Evolutionary conservation across 2,888 invertebrate genomes (phyloP).

Genomic region (Eupeodes luniger): DNA sequence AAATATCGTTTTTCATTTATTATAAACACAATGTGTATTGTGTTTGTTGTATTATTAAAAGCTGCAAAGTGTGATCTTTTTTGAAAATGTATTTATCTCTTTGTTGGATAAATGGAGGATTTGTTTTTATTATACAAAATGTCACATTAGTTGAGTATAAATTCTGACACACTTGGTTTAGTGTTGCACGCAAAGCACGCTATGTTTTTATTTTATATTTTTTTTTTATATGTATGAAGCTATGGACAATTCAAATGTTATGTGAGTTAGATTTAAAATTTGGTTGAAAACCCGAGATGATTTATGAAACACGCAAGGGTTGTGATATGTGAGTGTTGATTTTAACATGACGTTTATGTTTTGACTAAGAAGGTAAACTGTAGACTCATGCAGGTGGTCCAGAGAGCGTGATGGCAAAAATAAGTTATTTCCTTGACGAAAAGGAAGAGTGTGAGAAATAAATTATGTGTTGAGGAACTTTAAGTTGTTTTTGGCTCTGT

Average conservation of each 20-base stretch:
- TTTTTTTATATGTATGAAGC: neutral
- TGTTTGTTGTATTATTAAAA: constrained; percentile 3
- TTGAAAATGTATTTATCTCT: constrained; percentile 17
- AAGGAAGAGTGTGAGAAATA: neutral
- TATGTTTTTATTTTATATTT: constrained; percentile 1
- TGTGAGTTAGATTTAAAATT: constrained; percentile 3
- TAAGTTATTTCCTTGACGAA: no score
- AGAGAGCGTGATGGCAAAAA: neutral
- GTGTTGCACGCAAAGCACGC: constrained; percentile 43
- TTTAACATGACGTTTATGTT: constrained; percentile 13
- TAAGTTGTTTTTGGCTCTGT: no score
- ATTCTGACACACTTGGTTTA: neutral
- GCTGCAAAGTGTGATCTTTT: constrained; percentile 46
- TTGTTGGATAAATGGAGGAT: constrained; percentile 23
- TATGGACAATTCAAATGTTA: constrained; percentile 3
- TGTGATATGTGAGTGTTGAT: constrained; percentile 18
- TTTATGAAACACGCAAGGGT: constrained; percentile 19
- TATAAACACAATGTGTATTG: neutral
- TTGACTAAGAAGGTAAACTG: neutral
- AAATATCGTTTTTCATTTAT: constrained; percentile 19
- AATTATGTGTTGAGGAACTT: neutral
- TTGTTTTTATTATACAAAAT: constrained; percentile 40
- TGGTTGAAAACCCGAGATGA: constrained; percentile 16
- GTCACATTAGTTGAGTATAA: constrained; percentile 32
- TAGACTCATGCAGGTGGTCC: neutral